These are phyloP conservation scores for Borostomias antarcticus DNA, from an alignment of 2,797 vertebrate genomes.

Conservation along the genomic window DNA sequence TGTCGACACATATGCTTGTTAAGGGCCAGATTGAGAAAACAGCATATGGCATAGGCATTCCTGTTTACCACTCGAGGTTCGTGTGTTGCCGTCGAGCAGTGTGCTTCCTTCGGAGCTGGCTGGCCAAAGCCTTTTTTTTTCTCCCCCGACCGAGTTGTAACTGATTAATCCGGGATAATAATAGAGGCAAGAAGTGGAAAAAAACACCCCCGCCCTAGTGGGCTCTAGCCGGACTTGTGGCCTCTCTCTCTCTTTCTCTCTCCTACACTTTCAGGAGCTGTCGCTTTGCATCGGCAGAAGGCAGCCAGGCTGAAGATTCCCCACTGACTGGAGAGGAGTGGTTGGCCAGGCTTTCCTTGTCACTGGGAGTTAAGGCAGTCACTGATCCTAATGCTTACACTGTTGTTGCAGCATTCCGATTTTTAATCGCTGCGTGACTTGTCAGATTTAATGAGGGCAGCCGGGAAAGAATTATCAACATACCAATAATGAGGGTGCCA, in stretches of 20 bases:
- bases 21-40: conserved; percentile 65
- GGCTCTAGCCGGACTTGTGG: conserved; percentile 71
- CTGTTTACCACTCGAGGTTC: conserved; percentile 63
- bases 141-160: conserved; percentile 56
- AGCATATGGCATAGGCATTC: conserved; percentile 75
- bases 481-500: conserved; percentile 78
- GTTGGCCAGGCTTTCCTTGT: conserved; percentile 93
- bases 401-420: conserved; percentile 96
- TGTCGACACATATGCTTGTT: conserved; percentile 75
- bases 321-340: conserved; percentile 86
- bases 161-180: conserved; percentile 69
- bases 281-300: conserved; percentile 84
- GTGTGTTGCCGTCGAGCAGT: conserved; percentile 33
- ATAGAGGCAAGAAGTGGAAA: conserved; percentile 64
- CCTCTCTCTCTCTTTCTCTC: conserved; percentile 61
- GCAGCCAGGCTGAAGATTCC: conserved; percentile 92
- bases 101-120: conserved; percentile 36
- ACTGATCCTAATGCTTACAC: conserved; percentile 94
- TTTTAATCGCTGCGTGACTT: conserved; percentile 97
- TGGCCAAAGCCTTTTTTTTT: conserved; percentile 56
- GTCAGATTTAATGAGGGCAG: conserved; percentile 90
- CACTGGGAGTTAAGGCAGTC: conserved; percentile 90
- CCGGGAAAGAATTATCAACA: conserved; percentile 85
- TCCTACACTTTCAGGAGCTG: conserved; percentile 76
- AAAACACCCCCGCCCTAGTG: conserved; percentile 52